Base-by-base conservation (phyloP, 1,140 invertebrate genomes). In the Uloborus diversus region DNA sequence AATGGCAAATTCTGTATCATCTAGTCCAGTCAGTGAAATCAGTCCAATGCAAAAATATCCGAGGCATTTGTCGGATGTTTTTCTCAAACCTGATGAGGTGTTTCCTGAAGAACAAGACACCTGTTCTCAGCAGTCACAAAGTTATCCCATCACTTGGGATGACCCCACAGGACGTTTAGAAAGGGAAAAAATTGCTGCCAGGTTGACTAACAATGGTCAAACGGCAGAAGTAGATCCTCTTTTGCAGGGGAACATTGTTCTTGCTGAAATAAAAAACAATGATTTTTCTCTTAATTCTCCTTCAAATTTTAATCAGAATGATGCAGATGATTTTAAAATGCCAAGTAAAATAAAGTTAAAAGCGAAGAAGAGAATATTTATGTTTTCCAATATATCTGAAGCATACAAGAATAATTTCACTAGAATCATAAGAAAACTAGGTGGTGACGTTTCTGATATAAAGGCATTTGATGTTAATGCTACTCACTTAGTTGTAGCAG, bases 401-500 rank as follows among this genome's bases (percentile, higher is more conserved):
- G 59, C 86, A 82, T 86, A 88, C 37, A 85, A 85, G 73, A 84
- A 84, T 5, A 83, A 85, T 13, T 90, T 88, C 81, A 87, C 88
- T 79, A 86, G 86, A 53, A 82, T 90, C 11, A 91, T 95, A 33
- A 84, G 84, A 33, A 84, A 88, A 14, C 85, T 96, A 3, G 93
- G 93, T 49, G 94, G 92, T 0, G 87, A 87, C 17, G 88, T 94
- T 20, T 89, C 90, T 2, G 88, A 90, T 30, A 86, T 88, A 5
- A 84, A 87, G 0, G 88, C 89, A 82, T 92, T 92, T 83, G 93
- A 96, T 85, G 84, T 86, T 0, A 85, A 85, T 0, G 91, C 91
- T 56, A 96, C 94, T 0, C 95, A 97, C 86, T 86, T 96, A 9
- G 86, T 97, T 28, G 92, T 93, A 78, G 86, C 90, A 25, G 90